phyloP scores from a whole-genome alignment of 2,113 vertebrate genomes.

The Caloenas nicobarica region DNA sequence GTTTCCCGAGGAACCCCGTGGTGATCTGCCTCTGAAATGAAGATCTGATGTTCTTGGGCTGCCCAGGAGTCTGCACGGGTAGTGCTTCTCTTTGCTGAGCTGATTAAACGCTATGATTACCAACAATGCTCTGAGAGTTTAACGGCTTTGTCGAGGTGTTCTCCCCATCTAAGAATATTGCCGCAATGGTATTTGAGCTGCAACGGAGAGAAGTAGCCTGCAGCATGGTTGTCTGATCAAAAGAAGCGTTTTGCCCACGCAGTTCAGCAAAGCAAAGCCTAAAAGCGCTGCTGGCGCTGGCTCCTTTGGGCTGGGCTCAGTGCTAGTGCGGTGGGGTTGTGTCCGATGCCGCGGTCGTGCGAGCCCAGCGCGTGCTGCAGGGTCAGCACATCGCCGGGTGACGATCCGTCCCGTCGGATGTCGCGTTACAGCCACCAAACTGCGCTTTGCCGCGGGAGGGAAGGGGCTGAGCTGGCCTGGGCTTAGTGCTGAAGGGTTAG shows the following conservation, averaged over 20 bases:
- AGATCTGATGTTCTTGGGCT: not conserved
- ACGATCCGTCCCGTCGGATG: not conserved
- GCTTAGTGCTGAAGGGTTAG: not conserved
- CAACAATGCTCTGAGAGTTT: not conserved
- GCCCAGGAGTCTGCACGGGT: not conserved
- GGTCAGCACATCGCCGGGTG: not conserved
- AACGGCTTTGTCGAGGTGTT: not conserved
- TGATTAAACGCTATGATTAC: not conserved
- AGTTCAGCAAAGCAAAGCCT: not conserved
- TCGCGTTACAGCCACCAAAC: not conserved
- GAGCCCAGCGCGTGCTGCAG: not conserved
- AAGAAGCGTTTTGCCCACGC: not conserved
- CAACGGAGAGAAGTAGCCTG: not conserved
- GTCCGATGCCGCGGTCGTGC: too few species aligned
- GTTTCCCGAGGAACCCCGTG: not conserved
- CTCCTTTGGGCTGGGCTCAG: not conserved
- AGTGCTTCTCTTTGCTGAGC: not conserved
- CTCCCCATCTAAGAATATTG: not conserved
- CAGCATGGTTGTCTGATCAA: not conserved
- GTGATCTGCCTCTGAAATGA: not conserved
- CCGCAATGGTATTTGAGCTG: accelerated
- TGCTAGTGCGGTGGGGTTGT: not conserved
- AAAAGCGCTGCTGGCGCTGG: not conserved
- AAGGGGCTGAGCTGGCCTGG: not conserved
- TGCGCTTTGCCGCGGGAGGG: not conserved